Conservation (phyloP, 2,797 vertebrate species). For the Myotis findleyi region DNA sequence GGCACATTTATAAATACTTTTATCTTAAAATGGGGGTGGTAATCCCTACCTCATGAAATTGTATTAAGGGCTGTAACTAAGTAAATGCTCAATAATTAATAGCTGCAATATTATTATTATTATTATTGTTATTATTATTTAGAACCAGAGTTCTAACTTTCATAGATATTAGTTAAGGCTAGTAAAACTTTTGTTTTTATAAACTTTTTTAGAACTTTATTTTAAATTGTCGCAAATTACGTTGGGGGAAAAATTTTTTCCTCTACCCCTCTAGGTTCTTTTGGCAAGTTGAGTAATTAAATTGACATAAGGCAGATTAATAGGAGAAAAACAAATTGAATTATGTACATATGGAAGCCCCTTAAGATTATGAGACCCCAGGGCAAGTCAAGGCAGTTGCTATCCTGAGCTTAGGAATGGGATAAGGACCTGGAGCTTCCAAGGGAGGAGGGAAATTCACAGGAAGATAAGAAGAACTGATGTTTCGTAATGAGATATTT, state of each 20-base stretch:
- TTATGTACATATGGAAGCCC: not conserved
- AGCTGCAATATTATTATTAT: not conserved
- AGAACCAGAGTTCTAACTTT: not conserved
- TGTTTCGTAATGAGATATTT: not conserved
- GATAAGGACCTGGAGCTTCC: not conserved
- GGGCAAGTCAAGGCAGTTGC: not conserved
- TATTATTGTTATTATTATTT: not conserved
- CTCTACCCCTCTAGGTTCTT: not conserved
- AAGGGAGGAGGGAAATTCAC: not conserved
- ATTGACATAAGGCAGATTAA: not conserved
- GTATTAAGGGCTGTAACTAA: not conserved
- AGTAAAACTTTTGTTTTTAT: not conserved
- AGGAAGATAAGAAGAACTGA: not conserved
- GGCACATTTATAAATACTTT: not conserved
- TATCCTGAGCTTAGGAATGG: not conserved
- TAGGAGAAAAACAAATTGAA: not conserved
- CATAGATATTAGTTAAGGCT: not conserved
- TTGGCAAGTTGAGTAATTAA: not conserved
- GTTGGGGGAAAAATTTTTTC: not conserved
- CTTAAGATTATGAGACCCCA: not conserved
- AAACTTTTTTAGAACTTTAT: not conserved
- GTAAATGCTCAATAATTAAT: not conserved
- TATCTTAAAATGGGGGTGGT: not conserved
- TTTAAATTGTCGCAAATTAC: constrained; percentile 29
- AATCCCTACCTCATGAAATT: constrained; percentile 1